Conservation (phyloP, 2,888 invertebrate species). For the Apamea crenata region DNA sequence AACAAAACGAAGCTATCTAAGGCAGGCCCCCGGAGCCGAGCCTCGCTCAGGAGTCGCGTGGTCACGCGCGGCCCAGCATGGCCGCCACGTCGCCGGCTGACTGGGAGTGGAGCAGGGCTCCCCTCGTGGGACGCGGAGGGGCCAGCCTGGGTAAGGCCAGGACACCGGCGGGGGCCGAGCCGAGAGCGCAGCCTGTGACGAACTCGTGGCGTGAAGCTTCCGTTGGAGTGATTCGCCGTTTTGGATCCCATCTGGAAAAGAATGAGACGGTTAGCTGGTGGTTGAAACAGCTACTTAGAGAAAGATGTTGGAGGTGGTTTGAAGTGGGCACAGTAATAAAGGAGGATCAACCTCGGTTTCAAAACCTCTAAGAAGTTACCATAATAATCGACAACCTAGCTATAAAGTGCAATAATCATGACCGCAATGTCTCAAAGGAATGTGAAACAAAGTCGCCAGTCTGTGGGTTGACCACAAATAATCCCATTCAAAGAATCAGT, state of each 20-base stretch:
- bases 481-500: background rate
- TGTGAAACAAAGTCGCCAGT: background rate
- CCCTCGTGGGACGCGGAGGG: constrained; percentile 80
- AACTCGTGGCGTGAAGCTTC: constrained; percentile 97
- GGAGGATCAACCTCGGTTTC: background rate
- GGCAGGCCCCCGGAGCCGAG: constrained; percentile 72
- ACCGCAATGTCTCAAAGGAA: background rate
- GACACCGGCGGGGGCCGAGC: constrained; percentile 85
- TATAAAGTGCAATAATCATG: background rate
- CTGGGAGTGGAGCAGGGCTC: constrained; percentile 91
- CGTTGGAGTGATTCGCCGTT: constrained; percentile 96
- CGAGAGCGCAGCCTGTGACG: constrained; percentile 89
- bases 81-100: constrained; percentile 92
- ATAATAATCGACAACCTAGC: background rate
- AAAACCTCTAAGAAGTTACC: background rate
- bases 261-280: background rate
- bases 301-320: background rate
- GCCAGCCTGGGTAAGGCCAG: constrained; percentile 85
- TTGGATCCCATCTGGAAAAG: constrained; percentile 95
- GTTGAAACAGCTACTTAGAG: background rate
- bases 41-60: constrained; percentile 76
- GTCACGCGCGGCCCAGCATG: constrained; percentile 92
- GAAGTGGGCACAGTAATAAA: background rate
- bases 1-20: constrained; percentile 53
- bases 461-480: background rate